phyloP scores from a whole-genome alignment of 1,140 invertebrate genomes.

The Oscheius sp. region DNA sequence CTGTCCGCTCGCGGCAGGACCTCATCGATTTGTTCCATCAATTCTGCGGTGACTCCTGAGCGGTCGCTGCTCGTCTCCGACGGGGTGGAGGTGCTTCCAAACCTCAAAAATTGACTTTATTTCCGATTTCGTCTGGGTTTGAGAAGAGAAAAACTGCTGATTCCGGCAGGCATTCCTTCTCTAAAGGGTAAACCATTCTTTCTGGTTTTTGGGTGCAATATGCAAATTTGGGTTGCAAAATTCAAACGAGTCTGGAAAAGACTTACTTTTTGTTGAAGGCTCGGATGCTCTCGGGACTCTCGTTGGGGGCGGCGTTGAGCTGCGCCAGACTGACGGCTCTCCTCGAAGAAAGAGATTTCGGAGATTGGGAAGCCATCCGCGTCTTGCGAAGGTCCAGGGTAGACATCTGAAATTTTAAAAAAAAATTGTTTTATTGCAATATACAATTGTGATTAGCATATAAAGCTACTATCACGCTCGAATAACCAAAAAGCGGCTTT shows the following conservation, averaged over 20 bases:
- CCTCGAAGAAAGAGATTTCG: background rate
- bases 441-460: too few relatives aligned
- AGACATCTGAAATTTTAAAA: constrained; percentile 5
- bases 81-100: background rate
- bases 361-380: background rate
- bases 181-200: background rate
- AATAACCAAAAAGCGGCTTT: too few relatives aligned
- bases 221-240: background rate
- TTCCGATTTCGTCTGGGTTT: too few relatives aligned
- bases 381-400: constrained; percentile 6
- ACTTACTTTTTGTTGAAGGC: constrained; percentile 7
- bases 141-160: background rate
- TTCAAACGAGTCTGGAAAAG: too few relatives aligned
- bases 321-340: background rate
- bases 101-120: background rate
- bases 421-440: too few relatives aligned
- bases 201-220: background rate
- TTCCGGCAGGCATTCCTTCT: background rate
- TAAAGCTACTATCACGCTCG: too few relatives aligned
- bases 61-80: constrained; percentile 6
- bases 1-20: background rate
- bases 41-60: background rate
- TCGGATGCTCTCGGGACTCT: constrained; percentile 7
- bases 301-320: background rate
- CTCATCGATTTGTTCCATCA: constrained; percentile 6